Evolutionary conservation across 2,888 invertebrate species (phyloP).

Genomic region (Digitonthophagus gazella): DNA sequence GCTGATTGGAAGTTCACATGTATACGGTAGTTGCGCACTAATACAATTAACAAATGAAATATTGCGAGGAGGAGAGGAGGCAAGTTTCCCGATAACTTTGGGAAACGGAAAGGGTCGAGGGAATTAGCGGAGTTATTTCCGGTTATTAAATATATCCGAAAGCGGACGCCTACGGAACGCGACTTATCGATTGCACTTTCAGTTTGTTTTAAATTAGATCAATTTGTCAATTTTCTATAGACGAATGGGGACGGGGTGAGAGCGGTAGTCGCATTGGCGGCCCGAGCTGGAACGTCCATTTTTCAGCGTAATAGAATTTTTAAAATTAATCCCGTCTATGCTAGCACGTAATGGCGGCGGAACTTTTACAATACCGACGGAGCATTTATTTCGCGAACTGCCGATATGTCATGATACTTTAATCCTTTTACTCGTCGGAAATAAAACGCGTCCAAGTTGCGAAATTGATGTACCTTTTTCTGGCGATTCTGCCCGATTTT

Average conservation of each 20-base stretch:
- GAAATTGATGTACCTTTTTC: conserved; percentile 6
- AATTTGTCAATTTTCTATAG: conserved; percentile 31
- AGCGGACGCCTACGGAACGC: conserved; percentile 30
- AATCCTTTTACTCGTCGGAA: conserved; percentile 10
- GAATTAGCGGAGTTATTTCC: background rate
- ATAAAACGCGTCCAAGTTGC: conserved; percentile 4
- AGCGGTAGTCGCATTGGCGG: background rate
- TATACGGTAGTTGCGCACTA: conserved; percentile 40
- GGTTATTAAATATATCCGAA: conserved; percentile 32
- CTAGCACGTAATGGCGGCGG: conserved; percentile 6
- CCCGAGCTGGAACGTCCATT: conserved; percentile 18
- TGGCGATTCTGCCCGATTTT: background rate
- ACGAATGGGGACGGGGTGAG: conserved; percentile 4
- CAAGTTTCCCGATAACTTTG: conserved; percentile 35
- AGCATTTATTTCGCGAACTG: conserved; percentile 18
- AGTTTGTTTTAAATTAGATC: conserved; percentile 34
- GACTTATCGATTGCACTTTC: conserved; percentile 30
- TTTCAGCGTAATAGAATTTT: conserved; percentile 29
- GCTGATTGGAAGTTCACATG: conserved; percentile 45
- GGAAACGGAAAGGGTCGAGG: conserved; percentile 15
- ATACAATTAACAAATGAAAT: conserved; percentile 45
- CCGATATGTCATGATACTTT: conserved; percentile 16
- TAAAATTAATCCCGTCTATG: conserved; percentile 22
- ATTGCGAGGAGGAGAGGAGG: conserved; percentile 33
- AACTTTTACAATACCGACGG: conserved; percentile 17